Percentiles rank a stretch among this genome's conserved stretches.
Evolutionary conservation across 2,888 invertebrate genomes (phyloP).

Genomic region (Muschampia staudingeri): DNA sequence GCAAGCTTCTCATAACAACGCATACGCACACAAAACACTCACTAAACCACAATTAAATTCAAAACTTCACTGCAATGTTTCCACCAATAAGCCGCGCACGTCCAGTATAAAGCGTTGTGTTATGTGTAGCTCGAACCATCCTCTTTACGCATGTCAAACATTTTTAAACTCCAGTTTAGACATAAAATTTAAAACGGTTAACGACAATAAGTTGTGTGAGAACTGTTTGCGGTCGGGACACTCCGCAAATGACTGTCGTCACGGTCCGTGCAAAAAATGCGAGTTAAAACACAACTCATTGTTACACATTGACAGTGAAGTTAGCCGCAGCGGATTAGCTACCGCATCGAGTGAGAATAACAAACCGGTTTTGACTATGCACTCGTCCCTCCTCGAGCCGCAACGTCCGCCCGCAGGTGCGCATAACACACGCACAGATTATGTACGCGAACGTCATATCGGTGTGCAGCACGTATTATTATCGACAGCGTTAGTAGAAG

Average conservation of each 20-base stretch:
- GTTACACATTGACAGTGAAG: constrained; percentile 30
- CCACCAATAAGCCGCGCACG: constrained; percentile 16
- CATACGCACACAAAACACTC: background rate
- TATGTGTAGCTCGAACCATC: constrained; percentile 39
- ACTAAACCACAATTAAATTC: background rate
- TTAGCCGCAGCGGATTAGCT: background rate
- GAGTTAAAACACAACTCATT: constrained; percentile 47
- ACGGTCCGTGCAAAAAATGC: constrained; percentile 52
- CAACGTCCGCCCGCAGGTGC: constrained; percentile 36
- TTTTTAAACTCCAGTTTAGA: constrained; percentile 28
- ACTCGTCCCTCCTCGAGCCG: constrained; percentile 54
- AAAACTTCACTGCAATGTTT: constrained; percentile 16
- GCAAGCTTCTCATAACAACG: background rate
- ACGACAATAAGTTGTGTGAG: constrained; percentile 27
- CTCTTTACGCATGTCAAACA: constrained; percentile 24
- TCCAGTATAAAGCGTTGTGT: background rate
- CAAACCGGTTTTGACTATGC: constrained; percentile 30
- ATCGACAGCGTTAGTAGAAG: background rate
- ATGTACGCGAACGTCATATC: background rate
- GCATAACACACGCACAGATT: constrained; percentile 51
- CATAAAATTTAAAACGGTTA: constrained; percentile 34
- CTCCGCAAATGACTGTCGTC: constrained; percentile 26
- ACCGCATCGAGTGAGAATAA: constrained; percentile 21
- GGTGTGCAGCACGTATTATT: background rate
- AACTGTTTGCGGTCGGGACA: constrained; percentile 43